Evolutionary conservation across 2,113 vertebrate species (phyloP), one percentile per base, ranked within the genome.

Genomic region (Antigone vipio): DNA sequence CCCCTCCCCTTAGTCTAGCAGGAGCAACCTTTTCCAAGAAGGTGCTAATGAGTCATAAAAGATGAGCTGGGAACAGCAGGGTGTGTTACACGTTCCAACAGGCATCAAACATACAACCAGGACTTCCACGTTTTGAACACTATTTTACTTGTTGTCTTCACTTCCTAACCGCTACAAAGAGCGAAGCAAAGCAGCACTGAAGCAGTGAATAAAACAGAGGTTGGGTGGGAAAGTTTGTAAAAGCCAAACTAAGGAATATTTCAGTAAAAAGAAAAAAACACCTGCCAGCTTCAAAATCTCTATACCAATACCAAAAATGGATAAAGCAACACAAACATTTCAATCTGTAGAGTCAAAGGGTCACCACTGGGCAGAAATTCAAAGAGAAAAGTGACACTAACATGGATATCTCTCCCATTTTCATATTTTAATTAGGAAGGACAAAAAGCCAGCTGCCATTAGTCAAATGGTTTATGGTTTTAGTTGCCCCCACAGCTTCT

Each of bases 121-220:
- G 45, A n/a, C 68, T 95, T 83, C 86, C 80, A 72, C 56, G 34
- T 50, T 80, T 74, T 29, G 47, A 32, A 35, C 55, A 64, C 5
- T 13, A 29, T 66, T 97, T 94, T 75, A 82, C 83, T 90, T 95
- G 74, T 95, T 83, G 80, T 52, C 87, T 92, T 92, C 62, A 45
- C 73, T 94, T 97, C 89, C 95, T 92, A 91, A 83, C 30, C 32
- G 30, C 85, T 13, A 92, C 67, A 78, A 81, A 97, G 81, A 83
- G 50, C 73, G 95, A 55, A 72, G 77, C 66, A 79, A 82, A 49
- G 15, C 69, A 89, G 71, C 75, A 85, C 47, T 50, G 18, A 96
- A 96, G 67, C 74, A 92, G 72, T 93, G 67, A 58, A 79, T 56
- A 62, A 59, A 72, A 56, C 10, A 92, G 15, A 73, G 18, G 5